phyloP scores from a whole-genome alignment of 2,888 invertebrate genomes.

The Synanthedon vespiformis region DNA sequence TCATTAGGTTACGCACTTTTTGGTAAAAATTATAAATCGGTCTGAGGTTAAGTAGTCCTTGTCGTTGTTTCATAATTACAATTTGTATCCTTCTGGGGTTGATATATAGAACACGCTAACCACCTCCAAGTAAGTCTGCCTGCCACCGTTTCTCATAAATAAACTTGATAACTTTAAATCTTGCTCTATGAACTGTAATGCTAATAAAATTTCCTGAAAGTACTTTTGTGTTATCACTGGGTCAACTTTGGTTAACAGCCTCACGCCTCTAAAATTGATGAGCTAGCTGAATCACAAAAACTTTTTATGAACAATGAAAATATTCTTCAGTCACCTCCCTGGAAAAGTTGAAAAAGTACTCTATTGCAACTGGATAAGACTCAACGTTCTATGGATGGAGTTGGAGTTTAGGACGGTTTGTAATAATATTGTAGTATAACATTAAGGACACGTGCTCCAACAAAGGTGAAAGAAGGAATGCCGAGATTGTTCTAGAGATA shows the following conservation, averaged over 20 bases:
- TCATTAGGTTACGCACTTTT: background rate
- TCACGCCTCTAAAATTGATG: constrained; percentile 25
- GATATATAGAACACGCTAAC: too few species aligned
- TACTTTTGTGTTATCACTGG: constrained; percentile 12
- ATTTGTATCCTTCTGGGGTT: too few species aligned
- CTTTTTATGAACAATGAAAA: constrained; percentile 5
- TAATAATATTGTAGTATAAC: constrained; percentile 7
- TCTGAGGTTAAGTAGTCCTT: too few species aligned
- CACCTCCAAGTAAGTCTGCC: too few species aligned
- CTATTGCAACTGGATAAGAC: background rate
- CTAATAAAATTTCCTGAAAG: too few species aligned
- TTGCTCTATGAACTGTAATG: too few species aligned
- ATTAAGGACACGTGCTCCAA: constrained; percentile 47
- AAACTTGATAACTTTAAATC: too few species aligned
- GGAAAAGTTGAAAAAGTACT: background rate
- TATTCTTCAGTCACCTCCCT: background rate
- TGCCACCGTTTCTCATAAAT: too few species aligned
- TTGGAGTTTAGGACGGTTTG: too few species aligned
- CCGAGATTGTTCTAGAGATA: constrained; percentile 39
- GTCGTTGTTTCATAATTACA: too few species aligned
- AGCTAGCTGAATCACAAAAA: constrained; percentile 35
- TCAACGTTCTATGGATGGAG: background rate
- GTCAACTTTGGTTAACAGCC: constrained; percentile 29
- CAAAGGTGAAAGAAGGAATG: constrained; percentile 43
- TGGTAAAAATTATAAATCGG: background rate